Base-by-base conservation (phyloP, 2,888 invertebrate genomes). In the Lasioglossum lativentre region DNA sequence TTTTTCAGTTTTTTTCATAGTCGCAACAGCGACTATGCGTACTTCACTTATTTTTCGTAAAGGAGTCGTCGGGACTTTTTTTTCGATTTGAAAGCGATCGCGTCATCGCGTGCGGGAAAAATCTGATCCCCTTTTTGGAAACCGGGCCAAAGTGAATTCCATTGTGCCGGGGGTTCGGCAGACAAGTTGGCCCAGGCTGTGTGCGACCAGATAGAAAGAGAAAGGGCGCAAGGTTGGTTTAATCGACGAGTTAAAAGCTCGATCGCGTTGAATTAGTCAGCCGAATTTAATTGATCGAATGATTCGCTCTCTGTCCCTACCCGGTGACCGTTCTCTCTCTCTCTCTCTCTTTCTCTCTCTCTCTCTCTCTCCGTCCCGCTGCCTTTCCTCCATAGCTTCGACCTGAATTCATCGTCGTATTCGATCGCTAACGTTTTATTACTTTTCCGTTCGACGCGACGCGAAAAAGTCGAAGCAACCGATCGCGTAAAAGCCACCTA, bases 221-320 rank as follows among this genome's bases (percentile, higher is more conserved):
- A 38, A 40, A 52, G 27, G 34, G 34, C 23, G 34, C 23, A 78
- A 56, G 70, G 75, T 79, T 79, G 40, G 74, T 80, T 77, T 80
- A 82, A 82, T 56, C 78, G 68, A 71, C 77, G 85, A 79, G 81
- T 85, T 89, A 83, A 86, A 86, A 87, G 86, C 78, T 87, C 40
- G 79, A 87, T 86, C 86, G 82, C 79, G 75, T 82, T 86, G 86
- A 86, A 86, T 88, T 88, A 88, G 88, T 88, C 86, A 84, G 88
- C 82, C 86, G 86, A 88, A 88, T 88, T 88, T 88, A 88, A 88
- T 88, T 88, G 86, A 88, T 88, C 86, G 88, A 84, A 81, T 84
- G 75, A 72, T 75, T 72, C 80, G 38, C 16, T 34, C 63, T 70
- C 79, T 56, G 66, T 83, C 75, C 40, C 42, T 70, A 34, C 23